phyloP scores from a whole-genome alignment of 2,888 invertebrate species.

The Laspeyria flexula region DNA sequence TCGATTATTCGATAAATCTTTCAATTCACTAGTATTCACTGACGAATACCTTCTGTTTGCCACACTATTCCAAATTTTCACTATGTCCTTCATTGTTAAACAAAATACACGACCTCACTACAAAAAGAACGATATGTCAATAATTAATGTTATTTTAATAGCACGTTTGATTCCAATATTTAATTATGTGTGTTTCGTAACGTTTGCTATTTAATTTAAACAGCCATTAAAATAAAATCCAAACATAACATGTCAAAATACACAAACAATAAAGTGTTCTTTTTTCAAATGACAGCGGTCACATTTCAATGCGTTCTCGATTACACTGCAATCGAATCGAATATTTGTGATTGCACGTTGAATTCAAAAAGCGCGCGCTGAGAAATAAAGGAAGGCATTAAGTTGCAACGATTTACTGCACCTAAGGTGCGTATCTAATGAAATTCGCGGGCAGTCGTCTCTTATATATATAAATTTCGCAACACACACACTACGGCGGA shows the following conservation, averaged over 20 bases:
- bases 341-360: too few relatives aligned
- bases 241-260: neutral
- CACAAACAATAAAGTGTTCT: constrained; percentile 10
- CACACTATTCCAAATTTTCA: constrained; percentile 85
- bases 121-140: constrained; percentile 22
- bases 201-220: neutral
- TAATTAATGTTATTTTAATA: constrained; percentile 49
- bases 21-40: constrained; percentile 74
- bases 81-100: constrained; percentile 87
- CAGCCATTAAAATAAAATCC: too few relatives aligned
- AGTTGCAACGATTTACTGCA: constrained; percentile 33
- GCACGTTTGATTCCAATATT: constrained; percentile 21
- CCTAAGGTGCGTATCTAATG: constrained; percentile 37
- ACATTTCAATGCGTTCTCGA: constrained; percentile 16
- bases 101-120: constrained; percentile 34
- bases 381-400: constrained; percentile 27
- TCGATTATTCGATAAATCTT: constrained; percentile 66
- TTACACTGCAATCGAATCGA: too few relatives aligned
- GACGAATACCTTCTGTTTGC: constrained; percentile 85
- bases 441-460: constrained; percentile 20
- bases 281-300: constrained; percentile 17
- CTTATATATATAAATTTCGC: constrained; percentile 59
- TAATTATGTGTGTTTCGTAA: constrained; percentile 18
- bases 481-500: constrained; percentile 22
- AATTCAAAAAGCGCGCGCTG: constrained; percentile 34